phyloP scores from a whole-genome alignment of 2,888 invertebrate species.

The Pseudolycoriella hygida region DNA sequence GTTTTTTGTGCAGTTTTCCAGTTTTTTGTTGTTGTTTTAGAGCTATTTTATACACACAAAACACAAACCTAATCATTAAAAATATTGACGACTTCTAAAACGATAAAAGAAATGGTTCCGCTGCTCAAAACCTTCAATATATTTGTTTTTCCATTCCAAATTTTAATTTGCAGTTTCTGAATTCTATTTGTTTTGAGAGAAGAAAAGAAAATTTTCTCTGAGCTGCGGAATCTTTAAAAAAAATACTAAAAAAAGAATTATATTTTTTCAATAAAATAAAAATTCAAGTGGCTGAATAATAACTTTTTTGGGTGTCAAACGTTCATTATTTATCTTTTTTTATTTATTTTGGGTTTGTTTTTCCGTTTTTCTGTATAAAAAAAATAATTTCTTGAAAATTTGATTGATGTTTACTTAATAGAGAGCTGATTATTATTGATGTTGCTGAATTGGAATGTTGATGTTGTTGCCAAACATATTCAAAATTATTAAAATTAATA shows the following conservation, averaged over 20 bases:
- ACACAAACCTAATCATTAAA: not conserved
- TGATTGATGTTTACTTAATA: not conserved
- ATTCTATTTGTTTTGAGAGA: not conserved
- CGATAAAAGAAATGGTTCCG: not conserved
- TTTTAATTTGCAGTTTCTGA: not conserved
- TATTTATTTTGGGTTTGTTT: not conserved
- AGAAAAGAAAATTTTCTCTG: not conserved
- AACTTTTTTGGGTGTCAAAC: not conserved
- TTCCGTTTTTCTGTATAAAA: not conserved
- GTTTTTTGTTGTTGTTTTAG: slow-evolving; percentile 1
- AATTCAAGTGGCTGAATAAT: not conserved
- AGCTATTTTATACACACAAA: not conserved
- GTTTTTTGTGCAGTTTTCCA: slow-evolving; percentile 1
- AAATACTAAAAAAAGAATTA: not conserved
- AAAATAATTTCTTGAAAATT: slow-evolving; percentile 1
- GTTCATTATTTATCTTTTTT: too few relatives aligned
- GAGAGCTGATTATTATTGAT: not conserved
- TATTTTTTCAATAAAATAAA: too few relatives aligned
- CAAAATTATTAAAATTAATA: not conserved
- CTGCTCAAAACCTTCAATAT: not conserved
- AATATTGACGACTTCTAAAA: not conserved
- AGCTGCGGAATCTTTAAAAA: not conserved
- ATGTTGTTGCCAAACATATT: not conserved
- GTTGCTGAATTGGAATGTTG: not conserved
- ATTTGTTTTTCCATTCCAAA: not conserved